A percentile compares a stretch with the other conserved stretches of the same genome.
Conservation (phyloP, 2,888 invertebrate species). For the Magallana nippona region DNA sequence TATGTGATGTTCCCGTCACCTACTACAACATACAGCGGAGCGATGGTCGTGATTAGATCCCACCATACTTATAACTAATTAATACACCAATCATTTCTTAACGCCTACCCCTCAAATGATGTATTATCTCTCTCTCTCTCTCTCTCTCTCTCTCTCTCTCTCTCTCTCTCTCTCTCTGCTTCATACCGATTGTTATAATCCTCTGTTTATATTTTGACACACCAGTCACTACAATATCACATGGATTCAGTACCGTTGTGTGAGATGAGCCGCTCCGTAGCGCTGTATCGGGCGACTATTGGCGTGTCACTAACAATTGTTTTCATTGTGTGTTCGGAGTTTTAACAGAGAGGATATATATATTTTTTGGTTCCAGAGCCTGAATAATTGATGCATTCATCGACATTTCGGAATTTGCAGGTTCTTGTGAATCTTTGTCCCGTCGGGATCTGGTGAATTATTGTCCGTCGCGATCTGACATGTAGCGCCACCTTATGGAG, state of each 20-base stretch:
- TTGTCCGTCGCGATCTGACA: neutral
- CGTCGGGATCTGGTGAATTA: neutral
- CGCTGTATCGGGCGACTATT: neutral
- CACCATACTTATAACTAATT: too few species aligned
- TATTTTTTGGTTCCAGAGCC: neutral
- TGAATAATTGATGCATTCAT: slow-evolving; percentile 8
- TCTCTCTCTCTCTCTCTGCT: slow-evolving; percentile 37
- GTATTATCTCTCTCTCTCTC: neutral
- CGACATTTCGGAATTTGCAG: neutral
- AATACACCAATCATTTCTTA: too few species aligned
- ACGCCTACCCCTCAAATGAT: too few species aligned
- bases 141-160: slow-evolving; percentile 39
- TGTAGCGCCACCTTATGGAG: slow-evolving; percentile 1
- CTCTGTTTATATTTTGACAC: too few species aligned
- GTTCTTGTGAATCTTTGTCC: neutral
- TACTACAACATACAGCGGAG: too few species aligned
- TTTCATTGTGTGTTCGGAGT: neutral
- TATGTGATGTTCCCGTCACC: too few species aligned
- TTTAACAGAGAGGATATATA: neutral
- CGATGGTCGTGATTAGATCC: too few species aligned
- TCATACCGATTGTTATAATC: neutral
- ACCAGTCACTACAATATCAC: too few species aligned
- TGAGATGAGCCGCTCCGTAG: neutral
- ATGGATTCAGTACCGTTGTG: too few species aligned
- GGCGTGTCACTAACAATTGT: neutral